Evolutionary conservation across 2,888 invertebrate genomes (phyloP).

Genomic region (Danaus chrysippus): DNA sequence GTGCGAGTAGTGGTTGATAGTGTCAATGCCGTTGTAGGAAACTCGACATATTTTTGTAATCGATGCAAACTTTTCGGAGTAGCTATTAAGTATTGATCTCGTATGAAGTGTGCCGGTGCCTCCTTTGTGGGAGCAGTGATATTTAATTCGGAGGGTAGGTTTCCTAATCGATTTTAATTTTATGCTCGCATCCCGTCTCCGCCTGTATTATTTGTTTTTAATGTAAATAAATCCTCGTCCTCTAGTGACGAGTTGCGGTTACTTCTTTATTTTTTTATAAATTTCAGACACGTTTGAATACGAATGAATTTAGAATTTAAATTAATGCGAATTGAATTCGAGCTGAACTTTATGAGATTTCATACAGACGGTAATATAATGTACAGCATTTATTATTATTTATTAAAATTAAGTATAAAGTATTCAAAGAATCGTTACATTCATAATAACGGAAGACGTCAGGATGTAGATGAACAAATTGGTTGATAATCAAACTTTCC

Average conservation of each 20-base stretch:
- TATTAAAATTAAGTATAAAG: no score
- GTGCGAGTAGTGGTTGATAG: constrained; percentile 39
- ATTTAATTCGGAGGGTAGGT: constrained; percentile 78
- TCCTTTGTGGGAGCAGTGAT: constrained; percentile 67
- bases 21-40: no score
- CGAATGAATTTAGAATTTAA: constrained; percentile 49
- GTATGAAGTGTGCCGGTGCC: constrained; percentile 49
- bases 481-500: no score
- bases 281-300: constrained; percentile 59
- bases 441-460: no score
- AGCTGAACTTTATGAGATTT: not conserved
- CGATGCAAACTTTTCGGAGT: constrained; percentile 19
- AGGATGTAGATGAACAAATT: no score
- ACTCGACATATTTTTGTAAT: no score
- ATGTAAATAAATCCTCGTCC: constrained; percentile 73
- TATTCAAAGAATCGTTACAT: no score
- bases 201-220: constrained; percentile 75
- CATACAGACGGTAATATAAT: not conserved
- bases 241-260: constrained; percentile 67
- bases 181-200: constrained; percentile 77
- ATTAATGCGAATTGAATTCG: constrained; percentile 31
- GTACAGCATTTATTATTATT: no score
- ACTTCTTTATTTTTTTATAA: constrained; percentile 59
- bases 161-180: constrained; percentile 78
- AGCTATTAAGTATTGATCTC: constrained; percentile 65